Evolutionary conservation across 2,113 vertebrate genomes (phyloP), one percentile per base, ranked within the genome.

Genomic region (Oostethus manadensis): DNA sequence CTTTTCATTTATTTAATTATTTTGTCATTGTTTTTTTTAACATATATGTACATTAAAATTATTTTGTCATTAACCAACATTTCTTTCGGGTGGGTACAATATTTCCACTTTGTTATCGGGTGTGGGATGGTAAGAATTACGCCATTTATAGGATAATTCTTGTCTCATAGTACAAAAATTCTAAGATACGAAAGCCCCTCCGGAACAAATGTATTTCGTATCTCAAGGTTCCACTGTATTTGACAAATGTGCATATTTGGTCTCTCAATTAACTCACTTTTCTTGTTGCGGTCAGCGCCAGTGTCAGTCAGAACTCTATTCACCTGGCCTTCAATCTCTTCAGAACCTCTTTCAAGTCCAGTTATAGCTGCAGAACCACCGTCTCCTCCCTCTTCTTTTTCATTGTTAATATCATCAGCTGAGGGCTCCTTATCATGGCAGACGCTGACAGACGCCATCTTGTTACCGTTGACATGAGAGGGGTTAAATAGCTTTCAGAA

Each of bases 381-480:
- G 0, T 40, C 59, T 6, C 40, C 69, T 2, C 40, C 72, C 0
- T 62, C 63, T 0, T 59, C 76, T 9, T 77, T 53, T 4, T 58
- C 42, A 13, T 50, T 67, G 8, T 38, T n/a, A 55, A 21, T 40
- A 7, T 56, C 50, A 10, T 51, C 76, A 6, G 45, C 29, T 20
- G 45, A 10, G 5, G 11, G 55, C 16, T 71, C 62, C 51, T 55
- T 63, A 53, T 46, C 57, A 33, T 15, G 48, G 0, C 42, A 51
- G 18, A 66, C 20, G 26, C 21, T 26, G 23, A 59, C 63, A 17
- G 68, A 45, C 0, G 78, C 77, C 76, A 85, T 84, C 3, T 50
- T 60, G 47, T 7, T 15, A 51, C 56, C 23, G 0, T 17, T 3
- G 3, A 23, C 35, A 17, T 58, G 48, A 56, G 18, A 35, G 4